Percentiles rank a stretch among this genome's conserved stretches.
Evolutionary conservation across 2,888 invertebrate genomes (phyloP).

Genomic region (Peribatodes rhomboidaria): DNA sequence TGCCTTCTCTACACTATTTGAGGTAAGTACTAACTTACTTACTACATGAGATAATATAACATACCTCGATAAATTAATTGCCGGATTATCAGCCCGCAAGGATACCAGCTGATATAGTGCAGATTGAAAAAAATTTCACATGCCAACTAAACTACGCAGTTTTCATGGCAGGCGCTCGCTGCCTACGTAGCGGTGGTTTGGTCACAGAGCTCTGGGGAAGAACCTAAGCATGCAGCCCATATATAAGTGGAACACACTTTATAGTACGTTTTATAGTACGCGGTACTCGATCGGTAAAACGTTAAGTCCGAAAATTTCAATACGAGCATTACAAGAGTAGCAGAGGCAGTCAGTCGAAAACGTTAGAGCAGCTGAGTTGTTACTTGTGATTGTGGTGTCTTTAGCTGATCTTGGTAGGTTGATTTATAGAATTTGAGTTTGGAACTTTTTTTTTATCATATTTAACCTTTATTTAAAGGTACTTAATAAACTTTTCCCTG

Average conservation of each 20-base stretch:
- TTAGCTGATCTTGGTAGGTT: neutral
- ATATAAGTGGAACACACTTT: slow-evolving; percentile 51
- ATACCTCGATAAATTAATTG: too few relatives aligned
- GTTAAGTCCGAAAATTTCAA: slow-evolving; percentile 4
- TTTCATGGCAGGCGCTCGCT: slow-evolving; percentile 18
- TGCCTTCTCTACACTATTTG: too few relatives aligned
- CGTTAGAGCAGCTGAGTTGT: slow-evolving; percentile 3
- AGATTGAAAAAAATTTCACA: neutral
- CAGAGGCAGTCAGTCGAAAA: slow-evolving; percentile 6
- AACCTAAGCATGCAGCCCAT: slow-evolving; percentile 56
- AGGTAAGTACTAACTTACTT: too few relatives aligned
- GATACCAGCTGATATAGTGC: neutral
- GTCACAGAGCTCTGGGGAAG: slow-evolving; percentile 55
- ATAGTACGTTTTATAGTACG: slow-evolving; percentile 43
- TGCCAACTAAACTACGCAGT: neutral
- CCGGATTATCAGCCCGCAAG: too few relatives aligned
- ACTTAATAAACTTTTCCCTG: too few relatives aligned
- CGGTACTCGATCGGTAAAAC: slow-evolving; percentile 6
- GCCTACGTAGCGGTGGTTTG: slow-evolving; percentile 15
- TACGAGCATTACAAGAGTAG: neutral
- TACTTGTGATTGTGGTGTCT: slow-evolving; percentile 2
- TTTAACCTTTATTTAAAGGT: too few relatives aligned
- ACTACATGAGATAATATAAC: too few relatives aligned
- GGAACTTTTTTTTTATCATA: too few relatives aligned
- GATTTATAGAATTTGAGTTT: neutral